Conservation (phyloP, 2,113 vertebrate genomes). For the Gnathonemus echidnorhynchus region DNA sequence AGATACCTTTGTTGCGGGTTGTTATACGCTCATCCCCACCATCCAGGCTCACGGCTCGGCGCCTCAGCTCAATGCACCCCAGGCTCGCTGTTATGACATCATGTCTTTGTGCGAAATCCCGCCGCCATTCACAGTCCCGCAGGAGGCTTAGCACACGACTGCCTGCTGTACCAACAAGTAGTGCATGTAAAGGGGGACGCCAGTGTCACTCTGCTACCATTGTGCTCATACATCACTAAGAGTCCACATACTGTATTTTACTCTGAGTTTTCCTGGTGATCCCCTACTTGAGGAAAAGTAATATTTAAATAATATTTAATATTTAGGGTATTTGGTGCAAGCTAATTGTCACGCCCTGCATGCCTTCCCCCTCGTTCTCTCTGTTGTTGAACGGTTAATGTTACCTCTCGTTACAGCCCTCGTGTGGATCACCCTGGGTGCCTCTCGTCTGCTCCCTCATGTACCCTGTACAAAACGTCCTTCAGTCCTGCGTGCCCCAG, state of each 20-base stretch:
- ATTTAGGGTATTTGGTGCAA: not conserved
- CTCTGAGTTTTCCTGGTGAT: not conserved
- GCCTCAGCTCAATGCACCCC: constrained; percentile 61
- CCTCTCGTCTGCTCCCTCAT: no score
- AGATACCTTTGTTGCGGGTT: constrained; percentile 73
- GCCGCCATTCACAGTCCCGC: constrained; percentile 51
- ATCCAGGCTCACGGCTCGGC: constrained; percentile 69
- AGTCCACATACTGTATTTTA: not conserved
- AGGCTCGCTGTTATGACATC: constrained; percentile 67
- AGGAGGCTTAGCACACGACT: constrained; percentile 35
- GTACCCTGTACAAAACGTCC: no score
- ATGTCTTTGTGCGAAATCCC: constrained; percentile 71
- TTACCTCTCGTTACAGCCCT: no score
- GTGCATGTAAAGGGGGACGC: constrained; percentile 26
- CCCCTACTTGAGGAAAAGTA: not conserved
- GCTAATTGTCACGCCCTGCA: not conserved
- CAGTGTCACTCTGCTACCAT: not conserved
- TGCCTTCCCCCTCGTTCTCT: no score
- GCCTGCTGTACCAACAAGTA: constrained; percentile 36
- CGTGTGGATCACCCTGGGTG: no score
- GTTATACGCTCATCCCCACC: constrained; percentile 59
- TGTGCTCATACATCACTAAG: not conserved
- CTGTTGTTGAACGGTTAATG: no score
- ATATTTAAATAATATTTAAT: not conserved
- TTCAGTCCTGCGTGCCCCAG: no score